Evolutionary conservation across 2,888 invertebrate species (phyloP).

Genomic region (Sussaba pulchella): DNA sequence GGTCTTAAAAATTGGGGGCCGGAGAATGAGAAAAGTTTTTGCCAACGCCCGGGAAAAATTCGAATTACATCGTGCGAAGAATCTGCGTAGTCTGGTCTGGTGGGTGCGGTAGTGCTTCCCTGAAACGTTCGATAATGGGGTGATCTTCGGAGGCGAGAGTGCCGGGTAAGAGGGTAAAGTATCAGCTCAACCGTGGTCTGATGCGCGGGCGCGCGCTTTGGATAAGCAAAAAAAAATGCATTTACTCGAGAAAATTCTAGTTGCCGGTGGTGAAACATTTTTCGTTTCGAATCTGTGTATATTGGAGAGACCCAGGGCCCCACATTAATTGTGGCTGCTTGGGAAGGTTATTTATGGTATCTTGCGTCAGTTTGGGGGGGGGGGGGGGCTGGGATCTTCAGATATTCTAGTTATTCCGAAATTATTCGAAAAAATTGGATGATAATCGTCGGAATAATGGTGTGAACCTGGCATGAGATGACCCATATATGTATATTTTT

Average conservation of each 20-base stretch:
- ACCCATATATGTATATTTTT: too few species aligned
- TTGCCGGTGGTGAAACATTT: neutral
- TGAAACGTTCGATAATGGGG: conserved; percentile 39
- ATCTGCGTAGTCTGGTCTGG: conserved; percentile 8
- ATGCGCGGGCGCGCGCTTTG: conserved; percentile 18
- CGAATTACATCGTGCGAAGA: conserved; percentile 28
- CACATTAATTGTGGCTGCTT: too few species aligned
- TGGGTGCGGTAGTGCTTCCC: conserved; percentile 14
- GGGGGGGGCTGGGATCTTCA: too few species aligned
- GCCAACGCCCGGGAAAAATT: conserved; percentile 22
- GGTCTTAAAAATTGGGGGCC: conserved; percentile 1
- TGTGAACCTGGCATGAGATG: too few species aligned
- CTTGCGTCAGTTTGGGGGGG: too few species aligned
- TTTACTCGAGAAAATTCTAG: conserved; percentile 25
- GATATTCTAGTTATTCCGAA: too few species aligned
- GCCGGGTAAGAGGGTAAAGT: conserved; percentile 49
- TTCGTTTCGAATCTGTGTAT: neutral
- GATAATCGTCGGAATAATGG: too few species aligned
- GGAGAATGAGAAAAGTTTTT: conserved; percentile 8
- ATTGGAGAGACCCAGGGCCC: too few species aligned
- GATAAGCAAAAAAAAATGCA: conserved; percentile 1
- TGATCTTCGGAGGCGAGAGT: conserved; percentile 49
- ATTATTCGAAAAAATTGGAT: too few species aligned
- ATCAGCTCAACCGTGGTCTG: conserved; percentile 40
- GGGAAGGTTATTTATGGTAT: too few species aligned